Evolutionary conservation across 2,888 invertebrate species (phyloP), one percentile per base, ranked within the genome.

Genomic region (Alloplasta piceator): DNA sequence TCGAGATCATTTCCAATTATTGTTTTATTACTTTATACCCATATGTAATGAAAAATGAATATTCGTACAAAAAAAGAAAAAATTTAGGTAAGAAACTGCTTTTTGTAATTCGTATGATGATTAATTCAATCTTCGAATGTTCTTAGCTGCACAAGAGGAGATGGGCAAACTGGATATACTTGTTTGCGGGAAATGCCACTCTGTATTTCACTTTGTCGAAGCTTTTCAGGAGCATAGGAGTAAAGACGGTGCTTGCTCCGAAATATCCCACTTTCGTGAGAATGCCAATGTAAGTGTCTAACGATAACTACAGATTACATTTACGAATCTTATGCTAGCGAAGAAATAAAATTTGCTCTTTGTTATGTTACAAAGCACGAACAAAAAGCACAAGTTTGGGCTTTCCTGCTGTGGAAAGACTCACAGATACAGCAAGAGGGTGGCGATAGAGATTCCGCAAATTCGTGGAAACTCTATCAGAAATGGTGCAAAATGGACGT

Each of bases 341-440:
- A 14, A 0, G 10, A 48, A 12, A 52, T 10, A 66, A 66, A 9
- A 60, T 63, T 71, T 7, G 55, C 10, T 72, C 48, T 26, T 26
- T 26, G 26, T 26, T 26, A 26, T 26, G 1, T 26, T 26, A 2
- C 26, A 56, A 92, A 96, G 94, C 94, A 94, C 90, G 97, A 97
- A 91, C 95, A 95, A 78, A 96, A 97, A 91, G 95, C 97, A 6
- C 96, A 97, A 92, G 96, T 97, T 7, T 97, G 97, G 97, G 97
- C 96, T 50, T 97, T 97, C 89, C 93, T 96, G 4, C 90, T 97
- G 55, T 97, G 97, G 97, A 97, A 97, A 89, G 94, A 94, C 77
- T 94, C 94, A 7, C 94, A 95, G 86, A 88, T 93, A 50, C 91
- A 92, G 86, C 89, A 89, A 52, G 91, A 92, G 55, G 83, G 83